Evolutionary conservation across 2,888 invertebrate genomes (phyloP), one percentile per base, ranked within the genome.

Genomic region (Oscheius sp.): DNA sequence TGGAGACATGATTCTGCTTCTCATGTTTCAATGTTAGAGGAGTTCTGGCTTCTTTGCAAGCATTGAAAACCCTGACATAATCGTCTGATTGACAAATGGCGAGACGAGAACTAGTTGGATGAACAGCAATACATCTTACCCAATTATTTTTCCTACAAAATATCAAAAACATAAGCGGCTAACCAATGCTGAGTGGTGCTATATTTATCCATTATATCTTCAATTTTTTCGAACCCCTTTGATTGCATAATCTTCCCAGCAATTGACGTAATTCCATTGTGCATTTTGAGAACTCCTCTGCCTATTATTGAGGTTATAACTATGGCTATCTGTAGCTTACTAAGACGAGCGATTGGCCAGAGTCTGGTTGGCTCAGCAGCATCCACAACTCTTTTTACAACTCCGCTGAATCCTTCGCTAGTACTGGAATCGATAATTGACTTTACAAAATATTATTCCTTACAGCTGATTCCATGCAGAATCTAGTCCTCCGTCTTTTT

Each of bases 21-120:
- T 53, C 53, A 45, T 66, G 66, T 66, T 66, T 66, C 20, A 66
- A 27, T 29, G 66, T 66, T 15, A 66, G 20, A 12, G 66, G 66
- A 1, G 45, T 29, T 12, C 37, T 37, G 8, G 25, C 15, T 17
- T 53, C 33, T 5, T n/a, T 25, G 31, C 6, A n/a, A 20, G 42
- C 57, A 12, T 15, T 29, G 46, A 34, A 66, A 37, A 66, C 57
- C 23, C 66, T 27, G 31, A 66, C 27, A 29, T 66, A 55, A 31
- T 66, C 66, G 17, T 53, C 37, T 10, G 46, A 31, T 25, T 66
- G 66, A 31, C 66, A 66, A n/a, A 66, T 33, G 6, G 66, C 66
- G 15, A 66, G 27, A 3, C 66, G 66, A 10, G 37, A 37, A 25
- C 66, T 45, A 29, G 39, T 31, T n/a, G 46, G 34, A 45, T 66